Percentiles rank a stretch among this genome's conserved stretches.
Conservation (phyloP, 2,888 invertebrate species). For the Cheilosia variabilis region DNA sequence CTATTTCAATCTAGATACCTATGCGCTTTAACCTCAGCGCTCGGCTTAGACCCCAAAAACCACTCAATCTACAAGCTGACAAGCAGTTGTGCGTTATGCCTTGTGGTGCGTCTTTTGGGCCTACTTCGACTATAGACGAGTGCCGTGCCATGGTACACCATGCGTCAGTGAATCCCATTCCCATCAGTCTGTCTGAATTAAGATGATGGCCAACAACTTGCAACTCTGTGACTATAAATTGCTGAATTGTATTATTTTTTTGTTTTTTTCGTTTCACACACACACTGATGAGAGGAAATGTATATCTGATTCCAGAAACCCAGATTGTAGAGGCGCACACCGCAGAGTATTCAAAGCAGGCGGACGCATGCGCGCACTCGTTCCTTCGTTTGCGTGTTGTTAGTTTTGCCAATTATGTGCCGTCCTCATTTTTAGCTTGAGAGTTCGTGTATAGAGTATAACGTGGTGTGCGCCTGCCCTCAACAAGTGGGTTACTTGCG, state of each 20-base stretch:
- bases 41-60: not conserved
- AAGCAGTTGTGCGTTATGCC: conserved; percentile 29
- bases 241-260: conserved; percentile 9
- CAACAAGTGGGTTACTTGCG: conserved; percentile 83
- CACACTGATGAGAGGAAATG: conserved; percentile 1
- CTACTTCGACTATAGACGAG: not conserved
- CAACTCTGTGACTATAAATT: conserved; percentile 21
- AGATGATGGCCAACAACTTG: conserved; percentile 3
- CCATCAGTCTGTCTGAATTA: conserved; percentile 3
- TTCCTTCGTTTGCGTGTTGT: conserved; percentile 66
- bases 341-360: conserved; percentile 48
- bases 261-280: conserved; percentile 6
- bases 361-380: conserved; percentile 54
- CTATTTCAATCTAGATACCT: conserved; percentile 49
- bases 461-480: conserved; percentile 28
- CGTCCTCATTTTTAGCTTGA: conserved; percentile 71
- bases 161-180: conserved; percentile 52
- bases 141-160: not conserved
- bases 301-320: conserved; percentile 64
- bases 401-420: conserved; percentile 77
- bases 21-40: conserved; percentile 29
- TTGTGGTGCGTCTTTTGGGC: conserved; percentile 5
- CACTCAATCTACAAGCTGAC: conserved; percentile 22
- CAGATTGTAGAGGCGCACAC: conserved; percentile 58
- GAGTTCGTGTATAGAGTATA: conserved; percentile 28